phyloP scores from a whole-genome alignment of 2,797 vertebrate species.

The Eupleurogrammus muticus region DNA sequence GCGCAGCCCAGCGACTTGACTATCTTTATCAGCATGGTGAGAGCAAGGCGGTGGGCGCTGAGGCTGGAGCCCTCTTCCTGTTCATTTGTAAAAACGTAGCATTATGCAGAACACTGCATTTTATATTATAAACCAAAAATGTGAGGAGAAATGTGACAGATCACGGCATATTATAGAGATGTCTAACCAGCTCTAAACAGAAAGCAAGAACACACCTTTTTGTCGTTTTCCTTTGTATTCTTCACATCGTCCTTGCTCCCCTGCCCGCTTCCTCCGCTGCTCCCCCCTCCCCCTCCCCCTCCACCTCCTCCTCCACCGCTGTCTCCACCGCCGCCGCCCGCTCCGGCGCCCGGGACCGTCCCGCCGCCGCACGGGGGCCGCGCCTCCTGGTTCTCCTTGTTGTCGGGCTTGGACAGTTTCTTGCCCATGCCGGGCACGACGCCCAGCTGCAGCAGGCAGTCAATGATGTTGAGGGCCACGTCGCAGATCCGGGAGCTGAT shows the following conservation, averaged over 20 bases:
- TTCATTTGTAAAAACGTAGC: not conserved
- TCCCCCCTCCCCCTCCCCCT: constrained; percentile 79
- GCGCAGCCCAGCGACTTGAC: constrained; percentile 98
- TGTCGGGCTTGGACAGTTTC: constrained; percentile 90
- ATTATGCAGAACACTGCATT: not conserved
- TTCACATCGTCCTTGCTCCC: constrained; percentile 93
- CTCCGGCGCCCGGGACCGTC: constrained; percentile 77
- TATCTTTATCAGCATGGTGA: constrained; percentile 99
- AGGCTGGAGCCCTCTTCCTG: constrained; percentile 87
- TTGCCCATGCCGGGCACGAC: constrained; percentile 93
- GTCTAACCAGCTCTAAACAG: not conserved
- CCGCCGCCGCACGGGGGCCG: constrained; percentile 82
- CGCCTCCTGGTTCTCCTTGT: constrained; percentile 94
- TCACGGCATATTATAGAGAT: too few species aligned
- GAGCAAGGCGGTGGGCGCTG: constrained; percentile 93
- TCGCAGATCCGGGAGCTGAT: constrained; percentile 98
- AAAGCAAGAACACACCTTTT: constrained; percentile 86
- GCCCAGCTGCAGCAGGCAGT: constrained; percentile 95
- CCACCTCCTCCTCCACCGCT: constrained; percentile 84
- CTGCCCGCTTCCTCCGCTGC: constrained; percentile 85
- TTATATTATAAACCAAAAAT: too few species aligned
- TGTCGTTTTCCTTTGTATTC: constrained; percentile 90
- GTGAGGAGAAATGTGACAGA: too few species aligned
- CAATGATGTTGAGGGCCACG: constrained; percentile 95
- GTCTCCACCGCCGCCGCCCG: constrained; percentile 84